Percentiles rank a stretch among this genome's conserved stretches.
These are phyloP conservation scores for Mastigias papua DNA, from an alignment of 30 jellyfish, hydroid and myxozoan genomes.

Conservation along the genomic window DNA sequence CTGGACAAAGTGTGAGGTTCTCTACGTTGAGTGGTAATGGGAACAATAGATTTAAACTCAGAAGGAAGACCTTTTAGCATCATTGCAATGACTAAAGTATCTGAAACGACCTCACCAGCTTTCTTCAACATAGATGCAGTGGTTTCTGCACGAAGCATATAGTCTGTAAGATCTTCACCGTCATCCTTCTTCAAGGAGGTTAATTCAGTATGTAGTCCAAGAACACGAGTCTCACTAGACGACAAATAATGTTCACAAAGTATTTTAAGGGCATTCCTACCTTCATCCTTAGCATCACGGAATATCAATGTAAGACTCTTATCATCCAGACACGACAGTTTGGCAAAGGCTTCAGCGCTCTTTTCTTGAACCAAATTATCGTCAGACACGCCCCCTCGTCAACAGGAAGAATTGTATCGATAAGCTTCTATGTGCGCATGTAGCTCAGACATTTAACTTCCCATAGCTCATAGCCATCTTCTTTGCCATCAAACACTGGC, in stretches of 20 bases:
- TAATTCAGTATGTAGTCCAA: constrained; percentile 36
- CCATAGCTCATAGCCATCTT: constrained; percentile 24
- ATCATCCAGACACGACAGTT: constrained; percentile 32
- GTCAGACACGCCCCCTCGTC: constrained; percentile 21
- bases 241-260: constrained; percentile 42
- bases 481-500: constrained; percentile 35
- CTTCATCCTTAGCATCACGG: constrained; percentile 44
- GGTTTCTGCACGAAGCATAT: constrained; percentile 50
- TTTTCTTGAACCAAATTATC: constrained; percentile 7
- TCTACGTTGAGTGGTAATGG: constrained; percentile 54
- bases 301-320: constrained; percentile 1
- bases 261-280: constrained; percentile 28
- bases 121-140: constrained; percentile 41
- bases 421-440: constrained; percentile 23
- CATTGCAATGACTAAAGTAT: constrained; percentile 60
- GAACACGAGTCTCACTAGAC: constrained; percentile 22
- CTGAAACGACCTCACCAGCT: constrained; percentile 54
- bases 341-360: constrained; percentile 51
- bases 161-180: constrained; percentile 36
- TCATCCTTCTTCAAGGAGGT: constrained; percentile 33
- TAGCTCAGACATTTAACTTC: constrained; percentile 16
- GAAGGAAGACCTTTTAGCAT: constrained; percentile 65
- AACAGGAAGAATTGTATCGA: constrained; percentile 13
- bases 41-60: constrained; percentile 46
- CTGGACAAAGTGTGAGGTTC: constrained; percentile 21